Evolutionary conservation across 2,888 invertebrate genomes (phyloP).

Genomic region (Dryobota labecula): DNA sequence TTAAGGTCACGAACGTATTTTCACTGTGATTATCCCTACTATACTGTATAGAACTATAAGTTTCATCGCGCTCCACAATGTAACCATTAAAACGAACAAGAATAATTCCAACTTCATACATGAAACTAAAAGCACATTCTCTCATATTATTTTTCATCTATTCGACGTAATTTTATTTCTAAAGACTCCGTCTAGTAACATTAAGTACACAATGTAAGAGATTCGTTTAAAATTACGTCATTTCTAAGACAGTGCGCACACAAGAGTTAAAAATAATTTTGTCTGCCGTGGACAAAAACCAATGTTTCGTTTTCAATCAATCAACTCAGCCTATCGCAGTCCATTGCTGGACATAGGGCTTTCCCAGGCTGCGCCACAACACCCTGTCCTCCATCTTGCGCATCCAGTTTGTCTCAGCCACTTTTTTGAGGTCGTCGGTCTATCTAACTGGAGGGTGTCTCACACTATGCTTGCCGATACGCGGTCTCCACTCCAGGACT

Average conservation of each 20-base stretch:
- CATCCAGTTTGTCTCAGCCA: too few relatives aligned
- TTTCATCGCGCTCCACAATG: conserved; percentile 25
- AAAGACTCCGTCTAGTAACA: conserved; percentile 9
- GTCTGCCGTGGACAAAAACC: not conserved
- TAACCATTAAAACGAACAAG: conserved; percentile 38
- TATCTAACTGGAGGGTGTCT: too few relatives aligned
- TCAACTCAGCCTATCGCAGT: too few relatives aligned
- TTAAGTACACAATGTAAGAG: conserved; percentile 42
- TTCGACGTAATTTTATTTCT: conserved; percentile 44
- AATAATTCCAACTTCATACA: conserved; percentile 36
- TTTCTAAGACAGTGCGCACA: not conserved
- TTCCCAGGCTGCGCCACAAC: too few relatives aligned
- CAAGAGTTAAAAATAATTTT: not conserved
- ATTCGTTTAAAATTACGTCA: conserved; percentile 8
- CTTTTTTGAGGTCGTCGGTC: too few relatives aligned
- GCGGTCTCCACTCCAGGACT: too few relatives aligned
- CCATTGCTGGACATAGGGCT: too few relatives aligned
- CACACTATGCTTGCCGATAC: too few relatives aligned
- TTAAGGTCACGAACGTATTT: not conserved
- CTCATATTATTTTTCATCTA: conserved; percentile 34
- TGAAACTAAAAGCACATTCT: conserved; percentile 25
- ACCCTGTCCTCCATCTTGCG: too few relatives aligned
- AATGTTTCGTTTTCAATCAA: too few relatives aligned
- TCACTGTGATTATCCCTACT: not conserved
- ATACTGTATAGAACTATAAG: not conserved